A percentile compares a stretch with the other conserved stretches of the same genome.
Evolutionary conservation across 1,140 invertebrate genomes (phyloP).

Genomic region (Pristionchus pacificus): DNA sequence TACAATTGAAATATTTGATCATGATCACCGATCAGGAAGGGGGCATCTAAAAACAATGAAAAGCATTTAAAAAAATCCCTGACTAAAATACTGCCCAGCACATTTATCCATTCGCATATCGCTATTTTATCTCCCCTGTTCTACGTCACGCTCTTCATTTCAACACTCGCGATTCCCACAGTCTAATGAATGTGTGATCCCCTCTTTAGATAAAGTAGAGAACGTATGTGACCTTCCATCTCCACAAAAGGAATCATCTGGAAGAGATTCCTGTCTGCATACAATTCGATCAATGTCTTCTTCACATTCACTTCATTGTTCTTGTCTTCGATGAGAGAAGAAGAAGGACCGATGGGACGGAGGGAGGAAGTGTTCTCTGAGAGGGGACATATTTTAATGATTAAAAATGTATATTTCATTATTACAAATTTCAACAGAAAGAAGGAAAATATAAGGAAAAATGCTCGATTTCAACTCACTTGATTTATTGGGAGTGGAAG

Average conservation of each 20-base stretch:
- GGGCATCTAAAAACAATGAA: slow-evolving; percentile 16
- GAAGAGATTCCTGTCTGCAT: slow-evolving; percentile 50
- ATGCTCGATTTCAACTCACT: slow-evolving; percentile 7
- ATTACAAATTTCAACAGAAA: too few relatives aligned
- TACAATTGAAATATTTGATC: slow-evolving; percentile 10
- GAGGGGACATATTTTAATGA: neutral
- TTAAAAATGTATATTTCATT: neutral
- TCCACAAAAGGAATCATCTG: slow-evolving; percentile 41
- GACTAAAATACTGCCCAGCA: too few relatives aligned
- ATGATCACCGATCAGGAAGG: neutral
- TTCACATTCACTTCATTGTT: slow-evolving; percentile 41
- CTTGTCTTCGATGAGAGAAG: neutral
- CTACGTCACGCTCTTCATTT: too few relatives aligned
- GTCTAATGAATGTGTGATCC: too few relatives aligned
- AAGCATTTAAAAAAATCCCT: too few relatives aligned
- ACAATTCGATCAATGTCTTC: slow-evolving; percentile 45
- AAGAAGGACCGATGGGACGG: neutral
- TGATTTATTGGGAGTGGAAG: slow-evolving; percentile 16
- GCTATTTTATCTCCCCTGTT: too few relatives aligned
- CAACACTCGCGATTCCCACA: too few relatives aligned
- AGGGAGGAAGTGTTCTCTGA: too few relatives aligned
- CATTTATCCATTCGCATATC: too few relatives aligned
- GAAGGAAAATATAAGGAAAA: too few relatives aligned
- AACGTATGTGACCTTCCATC: slow-evolving; percentile 42
- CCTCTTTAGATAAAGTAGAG: too few relatives aligned